phyloP scores from a whole-genome alignment of 2,113 vertebrate species.

The Circaetus gallicus region DNA sequence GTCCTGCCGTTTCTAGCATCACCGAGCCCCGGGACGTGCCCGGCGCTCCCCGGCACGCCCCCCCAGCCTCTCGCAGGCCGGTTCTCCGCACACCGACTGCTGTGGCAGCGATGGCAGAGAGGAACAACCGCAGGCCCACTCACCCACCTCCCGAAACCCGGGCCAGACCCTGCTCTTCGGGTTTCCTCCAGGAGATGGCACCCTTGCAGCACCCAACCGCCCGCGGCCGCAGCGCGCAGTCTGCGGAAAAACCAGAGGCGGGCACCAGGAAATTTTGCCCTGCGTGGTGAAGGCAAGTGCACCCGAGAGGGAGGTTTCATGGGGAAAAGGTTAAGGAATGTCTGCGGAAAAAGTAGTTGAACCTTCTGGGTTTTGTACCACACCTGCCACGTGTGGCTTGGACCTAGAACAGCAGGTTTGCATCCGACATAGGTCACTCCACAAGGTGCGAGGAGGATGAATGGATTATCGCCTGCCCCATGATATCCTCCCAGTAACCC shows the following conservation, averaged over 20 bases:
- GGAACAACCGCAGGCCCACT: accelerated
- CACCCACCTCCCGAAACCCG: accelerated
- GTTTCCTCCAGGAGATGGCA: constrained; percentile 48
- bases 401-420: neutral
- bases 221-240: neutral
- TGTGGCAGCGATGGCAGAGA: accelerated
- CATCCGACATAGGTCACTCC: neutral
- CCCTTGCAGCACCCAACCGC: neutral
- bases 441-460: neutral
- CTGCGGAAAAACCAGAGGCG: neutral
- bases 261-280: neutral
- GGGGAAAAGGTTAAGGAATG: neutral
- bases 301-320: neutral
- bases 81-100: neutral
- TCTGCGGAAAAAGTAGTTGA: neutral
- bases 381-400: neutral
- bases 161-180: neutral
- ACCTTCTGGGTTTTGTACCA: neutral
- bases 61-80: neutral
- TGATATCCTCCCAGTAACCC: neutral
- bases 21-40: neutral
- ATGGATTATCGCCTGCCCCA: accelerated
- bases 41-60: neutral
- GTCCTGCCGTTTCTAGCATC: neutral
- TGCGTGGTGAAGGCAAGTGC: neutral